Evolutionary conservation across 2,797 vertebrate genomes (phyloP), one percentile per base, ranked within the genome.

Genomic region (Cossypha heuglini): DNA sequence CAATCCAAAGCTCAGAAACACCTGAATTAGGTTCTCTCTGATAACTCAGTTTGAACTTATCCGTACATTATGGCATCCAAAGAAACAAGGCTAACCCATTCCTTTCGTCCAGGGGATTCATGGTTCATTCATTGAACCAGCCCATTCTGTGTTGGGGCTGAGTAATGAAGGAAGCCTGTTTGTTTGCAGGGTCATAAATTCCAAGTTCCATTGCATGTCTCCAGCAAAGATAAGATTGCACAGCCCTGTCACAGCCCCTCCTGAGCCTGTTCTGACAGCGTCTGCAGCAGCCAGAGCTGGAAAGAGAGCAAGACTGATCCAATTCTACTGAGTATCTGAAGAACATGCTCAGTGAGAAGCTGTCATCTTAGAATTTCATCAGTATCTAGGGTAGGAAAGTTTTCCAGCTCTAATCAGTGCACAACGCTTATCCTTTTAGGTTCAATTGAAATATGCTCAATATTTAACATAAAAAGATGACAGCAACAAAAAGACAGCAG

Each of bases 401-500:
- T 68, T 45, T 72, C 51, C 54, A 88, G 24, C 28, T 87, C 35
- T 15, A 24, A 54, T n/a, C 43, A 67, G 13, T 64, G 38, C 18
- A 57, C 16, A 54, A 35, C 42, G 86, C 86, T 64, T 37, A 61
- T 33, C 38, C 31, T n/a, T 86, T 68, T 37, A 92, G 17, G 46
- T 72, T 74, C 11, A 75, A 78, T 5, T 84, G 49, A 69, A 88
- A 58, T 20, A 64, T 11, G 19, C 38, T 87, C 78, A 57, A 61
- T 64, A 72, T 35, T 72, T 52, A 86, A 83, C 26, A 81, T 26
- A 68, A 63, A 82, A 64, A 75, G 38, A 75, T 21, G 40, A 58
- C 40, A 91, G n/a, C 75, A 68, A 80, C 58, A 83, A 76, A 87
- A 89, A 86, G 71, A 84, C 45, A 87, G 52, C n/a, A 90, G 26